Evolutionary conservation across 1,140 invertebrate species (phyloP).

Genomic region (Pogonomyrmex barbatus): DNA sequence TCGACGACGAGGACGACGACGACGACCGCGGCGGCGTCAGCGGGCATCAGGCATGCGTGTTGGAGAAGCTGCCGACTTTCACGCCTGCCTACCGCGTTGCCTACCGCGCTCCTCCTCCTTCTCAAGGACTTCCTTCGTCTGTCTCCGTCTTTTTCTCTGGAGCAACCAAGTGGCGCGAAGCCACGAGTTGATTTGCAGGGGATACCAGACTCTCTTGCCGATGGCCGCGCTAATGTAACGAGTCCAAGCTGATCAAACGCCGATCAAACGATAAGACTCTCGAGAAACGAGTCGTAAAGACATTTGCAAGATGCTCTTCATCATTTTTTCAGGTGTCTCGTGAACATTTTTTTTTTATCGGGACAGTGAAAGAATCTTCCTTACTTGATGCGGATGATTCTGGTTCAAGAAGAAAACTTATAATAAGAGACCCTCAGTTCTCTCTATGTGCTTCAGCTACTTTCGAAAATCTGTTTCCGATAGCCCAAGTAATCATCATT

Average conservation of each 20-base stretch:
- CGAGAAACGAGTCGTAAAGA: not conserved
- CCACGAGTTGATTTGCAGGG: conserved; percentile 33
- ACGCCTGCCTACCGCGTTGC: not conserved
- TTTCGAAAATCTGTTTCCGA: conserved; percentile 4
- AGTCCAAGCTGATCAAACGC: conserved; percentile 42
- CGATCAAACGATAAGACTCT: not conserved
- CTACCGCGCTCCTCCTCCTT: conserved; percentile 3
- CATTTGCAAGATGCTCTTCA: not conserved
- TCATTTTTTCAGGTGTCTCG: not conserved
- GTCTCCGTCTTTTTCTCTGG: not conserved
- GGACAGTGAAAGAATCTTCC: not conserved
- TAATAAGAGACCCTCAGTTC: not conserved
- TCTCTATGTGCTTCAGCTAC: too few relatives aligned
- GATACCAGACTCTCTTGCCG: not conserved
- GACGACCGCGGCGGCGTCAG: conserved; percentile 7
- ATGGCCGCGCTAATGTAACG: not conserved
- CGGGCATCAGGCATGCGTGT: conserved; percentile 47
- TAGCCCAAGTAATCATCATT: not conserved
- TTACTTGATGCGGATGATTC: not conserved
- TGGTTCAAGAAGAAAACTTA: not conserved
- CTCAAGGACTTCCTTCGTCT: not conserved
- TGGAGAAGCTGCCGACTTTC: conserved; percentile 39
- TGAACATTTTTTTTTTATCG: not conserved
- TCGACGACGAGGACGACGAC: conserved; percentile 3
- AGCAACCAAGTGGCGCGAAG: not conserved